Base-by-base conservation (phyloP, 2,113 vertebrate species). In the Tiliqua scincoides region DNA sequence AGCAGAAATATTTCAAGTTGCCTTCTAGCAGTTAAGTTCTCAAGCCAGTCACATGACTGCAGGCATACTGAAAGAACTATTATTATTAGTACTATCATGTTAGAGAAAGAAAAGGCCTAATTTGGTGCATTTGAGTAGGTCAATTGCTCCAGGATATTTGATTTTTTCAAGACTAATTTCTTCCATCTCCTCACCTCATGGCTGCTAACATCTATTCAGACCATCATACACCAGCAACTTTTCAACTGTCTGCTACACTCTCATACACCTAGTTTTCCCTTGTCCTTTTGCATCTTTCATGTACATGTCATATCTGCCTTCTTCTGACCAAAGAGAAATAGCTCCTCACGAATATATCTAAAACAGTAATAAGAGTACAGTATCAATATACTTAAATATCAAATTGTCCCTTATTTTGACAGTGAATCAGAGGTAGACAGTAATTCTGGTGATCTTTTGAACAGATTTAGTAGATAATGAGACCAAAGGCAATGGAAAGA, bases 381-480 rank as follows among this genome's bases (percentile, higher is more conserved):
- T 32, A 6, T 71, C 6, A 57, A 72, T 2, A 27, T 21, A 37
- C 25, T 40, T n/a, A n/a, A n/a, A 73, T 73, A 70, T 32, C 23
- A 20, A 20, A 62, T 62, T 73, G 27, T 10, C 6, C 27, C 23
- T 37, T 62, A 27, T 43, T 73, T 48, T 83, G 68, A 72, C 17
- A 59, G 67, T 30, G 40, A 54, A 82, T 70, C 11, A 25, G 6
- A 5, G 21, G 43, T 43, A 82, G 65, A 35, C 52, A 25, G 48
- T 35, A 82, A 82, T 82, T 54, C 54, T 82, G 8, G 32, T 82
- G 32, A 82, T 57, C 43, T 25, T 82, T 68, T 82, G n/a, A n/a
- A 59, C 27, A 35, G 37, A 68, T 48, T 70, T 32, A 6, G 25
- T 17, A 40, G 68, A 32, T 40, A 82, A 18, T 61, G 35, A 32